These are phyloP conservation scores for Heterocephalus glaber DNA, from an alignment of 2,113 vertebrate genomes.

Conservation along the genomic window DNA sequence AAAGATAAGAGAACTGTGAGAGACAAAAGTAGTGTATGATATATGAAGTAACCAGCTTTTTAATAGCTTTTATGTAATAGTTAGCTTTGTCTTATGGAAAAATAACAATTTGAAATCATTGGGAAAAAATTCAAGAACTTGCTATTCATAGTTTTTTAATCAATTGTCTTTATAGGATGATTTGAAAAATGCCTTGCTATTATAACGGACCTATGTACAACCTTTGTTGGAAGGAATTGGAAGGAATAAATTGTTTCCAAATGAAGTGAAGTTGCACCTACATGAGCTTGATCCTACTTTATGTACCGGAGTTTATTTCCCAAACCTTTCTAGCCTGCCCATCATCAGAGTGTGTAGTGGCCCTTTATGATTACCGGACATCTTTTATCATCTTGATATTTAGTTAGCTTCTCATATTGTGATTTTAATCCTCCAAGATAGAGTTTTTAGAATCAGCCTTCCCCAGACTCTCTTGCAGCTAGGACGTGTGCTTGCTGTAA, in stretches of 20 bases:
- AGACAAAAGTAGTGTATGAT: not conserved
- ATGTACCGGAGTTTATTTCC: not conserved
- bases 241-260: not conserved
- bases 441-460: not conserved
- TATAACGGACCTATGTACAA: not conserved
- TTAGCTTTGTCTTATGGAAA: not conserved
- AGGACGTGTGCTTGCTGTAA: too few species aligned
- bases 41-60: not conserved
- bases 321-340: not conserved
- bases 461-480: not conserved
- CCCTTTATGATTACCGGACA: not conserved
- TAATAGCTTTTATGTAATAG: conserved; percentile 6
- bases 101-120: conserved; percentile 41
- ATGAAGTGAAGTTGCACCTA: not conserved
- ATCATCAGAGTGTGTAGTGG: not conserved
- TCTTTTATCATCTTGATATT: conserved; percentile 1
- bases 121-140: not conserved
- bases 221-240: not conserved
- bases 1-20: not conserved
- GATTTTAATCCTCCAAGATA: not conserved
- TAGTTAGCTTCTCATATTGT: not conserved
- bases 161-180: not conserved
- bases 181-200: not conserved
- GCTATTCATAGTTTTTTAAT: not conserved
- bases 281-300: not conserved